Evolutionary conservation across 2,797 vertebrate species (phyloP).

Genomic region (Euphonia xanthogaster): DNA sequence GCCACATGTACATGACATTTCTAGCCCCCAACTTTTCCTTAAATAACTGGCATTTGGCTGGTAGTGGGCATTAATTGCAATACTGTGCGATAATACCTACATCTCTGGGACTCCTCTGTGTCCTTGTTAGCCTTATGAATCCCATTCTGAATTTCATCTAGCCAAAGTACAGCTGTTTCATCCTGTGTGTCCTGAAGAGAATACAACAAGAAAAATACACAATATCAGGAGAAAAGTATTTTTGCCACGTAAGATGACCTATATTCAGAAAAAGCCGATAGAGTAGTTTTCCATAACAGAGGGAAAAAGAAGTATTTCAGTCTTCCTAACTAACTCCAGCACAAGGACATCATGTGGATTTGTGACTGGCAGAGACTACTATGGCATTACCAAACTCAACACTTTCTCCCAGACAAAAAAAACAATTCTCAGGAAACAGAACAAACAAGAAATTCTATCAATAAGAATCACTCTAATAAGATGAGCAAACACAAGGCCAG

Average conservation of each 20-base stretch:
- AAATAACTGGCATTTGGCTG: neutral
- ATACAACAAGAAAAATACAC: neutral
- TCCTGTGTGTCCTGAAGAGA: slow-evolving; percentile 88
- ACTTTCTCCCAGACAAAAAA: neutral
- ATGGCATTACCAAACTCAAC: neutral
- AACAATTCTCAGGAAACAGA: neutral
- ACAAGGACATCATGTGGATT: neutral
- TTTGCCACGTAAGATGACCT: neutral
- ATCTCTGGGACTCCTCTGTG: slow-evolving; percentile 87
- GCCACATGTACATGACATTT: neutral
- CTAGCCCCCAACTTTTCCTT: neutral
- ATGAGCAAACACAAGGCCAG: neutral
- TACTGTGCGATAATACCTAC: slow-evolving; percentile 70
- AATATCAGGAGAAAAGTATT: neutral
- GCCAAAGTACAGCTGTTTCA: slow-evolving; percentile 94
- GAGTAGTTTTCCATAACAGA: neutral
- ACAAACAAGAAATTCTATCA: neutral
- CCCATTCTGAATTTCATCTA: slow-evolving; percentile 97
- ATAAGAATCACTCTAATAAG: neutral
- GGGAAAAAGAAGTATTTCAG: neutral
- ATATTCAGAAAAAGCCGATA: neutral
- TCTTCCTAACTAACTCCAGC: neutral
- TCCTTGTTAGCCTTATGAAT: slow-evolving; percentile 89
- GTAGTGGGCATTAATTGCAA: neutral
- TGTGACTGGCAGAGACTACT: neutral